Percentiles rank a stretch among this genome's conserved stretches.
Evolutionary conservation across 2,797 vertebrate genomes (phyloP).

Genomic region (Manis javanica): DNA sequence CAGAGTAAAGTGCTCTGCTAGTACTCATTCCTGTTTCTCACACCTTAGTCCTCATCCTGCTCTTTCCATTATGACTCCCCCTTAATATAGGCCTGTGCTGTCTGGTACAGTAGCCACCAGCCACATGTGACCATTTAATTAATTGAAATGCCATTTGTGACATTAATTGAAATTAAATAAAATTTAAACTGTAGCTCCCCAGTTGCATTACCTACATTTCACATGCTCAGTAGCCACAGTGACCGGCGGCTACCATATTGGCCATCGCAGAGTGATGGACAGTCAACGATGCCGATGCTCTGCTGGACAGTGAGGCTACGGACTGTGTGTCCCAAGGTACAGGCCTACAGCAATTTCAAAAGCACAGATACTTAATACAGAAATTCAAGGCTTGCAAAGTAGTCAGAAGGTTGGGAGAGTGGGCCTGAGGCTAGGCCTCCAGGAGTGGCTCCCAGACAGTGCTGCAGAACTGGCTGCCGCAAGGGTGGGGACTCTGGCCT

Average conservation of each 20-base stretch:
- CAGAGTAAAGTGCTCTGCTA: neutral
- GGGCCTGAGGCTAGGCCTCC: neutral
- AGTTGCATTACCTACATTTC: neutral
- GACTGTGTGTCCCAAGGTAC: neutral
- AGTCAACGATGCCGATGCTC: neutral
- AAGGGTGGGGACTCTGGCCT: neutral
- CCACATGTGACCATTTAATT: neutral
- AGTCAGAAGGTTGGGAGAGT: neutral
- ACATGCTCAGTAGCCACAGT: neutral
- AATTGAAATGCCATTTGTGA: neutral
- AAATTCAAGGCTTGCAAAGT: neutral
- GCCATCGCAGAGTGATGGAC: neutral
- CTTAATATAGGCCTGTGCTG: neutral
- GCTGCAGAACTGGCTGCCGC: neutral
- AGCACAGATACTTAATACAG: neutral
- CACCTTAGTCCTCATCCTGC: neutral
- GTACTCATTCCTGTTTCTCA: neutral
- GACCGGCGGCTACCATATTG: neutral
- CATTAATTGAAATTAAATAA: constrained; percentile 25
- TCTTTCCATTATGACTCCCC: neutral
- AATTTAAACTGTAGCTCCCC: neutral
- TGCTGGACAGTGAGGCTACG: rapidly evolving
- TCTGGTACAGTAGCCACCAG: neutral
- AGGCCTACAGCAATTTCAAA: neutral
- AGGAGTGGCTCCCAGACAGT: neutral